These are phyloP conservation scores for Galleria mellonella DNA, from an alignment of 1,140 invertebrate species.

Conservation along the genomic window DNA sequence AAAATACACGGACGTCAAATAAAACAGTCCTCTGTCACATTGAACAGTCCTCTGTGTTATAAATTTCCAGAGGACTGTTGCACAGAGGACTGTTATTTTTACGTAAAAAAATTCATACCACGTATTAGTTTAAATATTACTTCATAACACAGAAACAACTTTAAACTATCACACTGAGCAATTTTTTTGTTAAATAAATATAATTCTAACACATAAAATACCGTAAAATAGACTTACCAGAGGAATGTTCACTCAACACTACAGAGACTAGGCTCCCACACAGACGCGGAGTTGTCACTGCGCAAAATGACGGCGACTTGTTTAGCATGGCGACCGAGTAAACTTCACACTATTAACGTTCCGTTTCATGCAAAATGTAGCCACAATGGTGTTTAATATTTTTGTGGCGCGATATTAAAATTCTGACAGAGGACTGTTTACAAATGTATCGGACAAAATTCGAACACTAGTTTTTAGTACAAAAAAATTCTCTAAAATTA, in stretches of 20 bases:
- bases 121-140: slow-evolving; percentile 1
- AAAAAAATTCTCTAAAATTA: not conserved
- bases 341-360: slow-evolving; percentile 5
- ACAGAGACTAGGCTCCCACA: not conserved
- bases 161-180: not conserved
- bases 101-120: slow-evolving; percentile 1
- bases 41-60: slow-evolving; percentile 3
- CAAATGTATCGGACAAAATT: not conserved
- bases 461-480: not conserved
- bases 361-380: slow-evolving; percentile 1
- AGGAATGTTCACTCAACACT: not conserved
- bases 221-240: slow-evolving; percentile 1
- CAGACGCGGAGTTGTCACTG: not conserved
- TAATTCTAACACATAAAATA: slow-evolving; percentile 1
- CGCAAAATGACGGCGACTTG: not conserved
- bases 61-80: slow-evolving; percentile 3
- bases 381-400: not conserved
- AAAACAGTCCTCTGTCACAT: slow-evolving; percentile 1
- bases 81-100: slow-evolving; percentile 2
- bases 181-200: not conserved
- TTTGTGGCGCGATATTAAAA: not conserved
- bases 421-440: slow-evolving; percentile 1
- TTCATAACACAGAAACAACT: not conserved
- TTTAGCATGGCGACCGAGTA: not conserved
- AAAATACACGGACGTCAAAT: not conserved